Evolutionary conservation across 2,113 vertebrate species (phyloP), one percentile per base, ranked within the genome.

Genomic region (Hippocampus zosterae): DNA sequence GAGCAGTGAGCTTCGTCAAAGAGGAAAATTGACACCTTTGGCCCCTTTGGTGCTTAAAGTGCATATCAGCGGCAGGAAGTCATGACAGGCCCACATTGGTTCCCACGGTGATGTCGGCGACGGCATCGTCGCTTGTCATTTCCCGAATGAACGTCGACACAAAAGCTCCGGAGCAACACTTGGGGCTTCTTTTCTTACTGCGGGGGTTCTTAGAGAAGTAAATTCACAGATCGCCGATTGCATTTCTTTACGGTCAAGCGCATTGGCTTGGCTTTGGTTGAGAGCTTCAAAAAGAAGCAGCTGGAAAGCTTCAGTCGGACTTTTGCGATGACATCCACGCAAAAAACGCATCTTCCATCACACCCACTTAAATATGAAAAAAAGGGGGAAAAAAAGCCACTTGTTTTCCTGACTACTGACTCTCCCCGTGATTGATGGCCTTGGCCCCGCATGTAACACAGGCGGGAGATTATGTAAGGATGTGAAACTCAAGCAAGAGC

Each of bases 301-400:
- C 69, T 74, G 62, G 62, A 65, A 76, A 65, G 53, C 60, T 63
- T 69, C 74, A 65, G 56, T 77, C 69, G 61, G 61, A 70, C 55
- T 53, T 67, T 60, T 50, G 63, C 42, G 63, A 65, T 82, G 80
- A 85, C 76, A 72, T 85, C 83, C 73, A 67, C 83, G 74, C 81
- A 82, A 67, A 37, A 37, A 84, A 80, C 68, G 75, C 72, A 84
- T 88, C 80, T 72, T 86, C 79, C 67, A 84, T 85, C 82, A 81
- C 80, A 83, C 82, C 76, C 85, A 81, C 79, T 83, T 81, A 82
- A 70, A 82, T 61, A 80, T 75, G 81, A 68, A 81, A 86, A 79
- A 77, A 40, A 40, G 40, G 60, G n/a, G n/a, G n/a, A n/a, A n/a
- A n/a, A 37, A 33, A 62, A 40, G 60, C 41, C 78, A 86, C 80